Evolutionary conservation across 2,113 vertebrate genomes (phyloP), one percentile per base, ranked within the genome.

Genomic region (Percopsis transmontana): DNA sequence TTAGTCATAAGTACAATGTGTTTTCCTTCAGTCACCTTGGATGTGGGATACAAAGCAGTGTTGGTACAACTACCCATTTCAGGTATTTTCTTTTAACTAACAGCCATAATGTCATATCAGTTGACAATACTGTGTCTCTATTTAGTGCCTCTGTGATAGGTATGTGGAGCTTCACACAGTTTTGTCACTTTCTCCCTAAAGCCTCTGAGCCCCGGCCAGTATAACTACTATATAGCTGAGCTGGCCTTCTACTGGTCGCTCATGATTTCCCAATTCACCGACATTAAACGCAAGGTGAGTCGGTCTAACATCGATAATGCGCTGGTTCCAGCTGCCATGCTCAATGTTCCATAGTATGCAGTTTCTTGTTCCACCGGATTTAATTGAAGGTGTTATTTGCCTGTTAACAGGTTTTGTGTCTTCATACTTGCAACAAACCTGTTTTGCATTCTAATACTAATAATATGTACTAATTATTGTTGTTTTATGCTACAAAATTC

Each of bases 201-300:
- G 96, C 90, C 92, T 53, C 85, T 95, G 76, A 91, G 90, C 69
- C 83, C 93, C 54, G 94, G 92, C 56, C 90, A 97, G 82, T 95
- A 95, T 89, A 95, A 91, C 83, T 94, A 97, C 92, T 98, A 98
- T 73, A 78, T 96, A 23, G 88, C 95, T 57, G 93, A 98, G 86
- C 88, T 98, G 74, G 93, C 96, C 1, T 97, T 94, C 90, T 98
- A 96, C 82, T 97, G 93, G 93, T 96, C 96, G 61, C 89, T 97
- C 90, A 94, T 95, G 94, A 92, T 97, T 85, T 95, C 96, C 77
- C 96, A 97, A 88, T 97, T 97, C 86, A 95, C 85, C 64, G 96
- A 97, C 19, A 91, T 98, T 85, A 95, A 92, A 91, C 93, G 96
- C 74, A 98, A 98, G 96, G 96, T 98, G 93, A 94, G 94, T 88